Base-by-base conservation (phyloP, 2,797 vertebrate species). In the Menidia menidia region DNA sequence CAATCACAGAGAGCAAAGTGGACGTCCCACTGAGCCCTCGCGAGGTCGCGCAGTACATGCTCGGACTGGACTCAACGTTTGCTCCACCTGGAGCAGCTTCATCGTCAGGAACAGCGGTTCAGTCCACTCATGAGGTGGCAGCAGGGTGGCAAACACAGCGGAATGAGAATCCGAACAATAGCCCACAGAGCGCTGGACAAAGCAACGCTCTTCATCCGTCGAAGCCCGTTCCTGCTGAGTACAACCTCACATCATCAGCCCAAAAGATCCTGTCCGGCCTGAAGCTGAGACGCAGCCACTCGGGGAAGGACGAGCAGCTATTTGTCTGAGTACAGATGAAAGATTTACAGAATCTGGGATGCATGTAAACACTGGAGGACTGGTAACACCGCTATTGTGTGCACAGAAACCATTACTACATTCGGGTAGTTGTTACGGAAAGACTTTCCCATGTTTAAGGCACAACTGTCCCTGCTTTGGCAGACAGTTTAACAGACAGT, bases 211-310 rank as follows among this genome's bases (percentile, higher is more conserved):
- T 82, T 33, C 78, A 73, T 73, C 81, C 55, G 4, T 85, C 80
- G 50, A 92, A 78, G 74, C 80, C 86, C 33, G 45, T 71, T 44
- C 78, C 75, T 16, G 32, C 55, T 1, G 92, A 92, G 25, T 82
- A 87, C 64, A 83, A 58, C 58, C 33, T 85, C 59, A 83, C 57
- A 12, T 84, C 85, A 18, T 87, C 86, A 0, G 87, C 92, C 25
- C 90, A 94, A 50, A 93, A 89, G 74, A 84, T 93, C 70, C 87
- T 94, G 73, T 93, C 90, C 1, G 92, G 92, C 53, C 80, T 94
- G 56, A 94, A 90, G 68, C 79, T 93, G 43, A 91, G 87, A 64
- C 88, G 91, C 53, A 85, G 88, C 54, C 83, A 90, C 61, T 93
- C 89, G 1, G 91, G 87, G 54, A 92, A 88, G 55, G 90, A 90